These are phyloP conservation scores for Romanogobio albipinnatus DNA, from an alignment of 2,113 vertebrate genomes.

Conservation along the genomic window DNA sequence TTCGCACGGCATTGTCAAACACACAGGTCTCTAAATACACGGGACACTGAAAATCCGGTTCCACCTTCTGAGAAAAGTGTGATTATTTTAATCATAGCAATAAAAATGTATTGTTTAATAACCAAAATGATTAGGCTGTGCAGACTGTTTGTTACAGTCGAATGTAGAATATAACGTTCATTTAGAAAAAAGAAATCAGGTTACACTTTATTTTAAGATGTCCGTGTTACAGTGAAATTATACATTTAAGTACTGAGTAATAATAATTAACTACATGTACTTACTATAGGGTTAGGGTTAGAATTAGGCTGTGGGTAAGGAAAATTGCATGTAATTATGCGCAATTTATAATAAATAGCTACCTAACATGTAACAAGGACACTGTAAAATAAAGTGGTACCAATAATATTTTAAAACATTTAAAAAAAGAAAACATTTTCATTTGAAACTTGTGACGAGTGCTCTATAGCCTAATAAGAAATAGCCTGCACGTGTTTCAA, in stretches of 20 bases:
- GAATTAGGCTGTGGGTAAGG: too few relatives aligned
- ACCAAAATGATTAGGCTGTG: not conserved
- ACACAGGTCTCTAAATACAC: conserved; percentile 75
- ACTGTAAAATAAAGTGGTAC: too few relatives aligned
- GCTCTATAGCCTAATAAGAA: not conserved
- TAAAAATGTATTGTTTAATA: not conserved
- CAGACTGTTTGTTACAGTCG: not conserved
- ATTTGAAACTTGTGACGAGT: not conserved
- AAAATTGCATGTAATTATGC: too few relatives aligned
- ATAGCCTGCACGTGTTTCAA: not conserved
- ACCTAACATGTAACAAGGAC: too few relatives aligned
- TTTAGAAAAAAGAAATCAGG: not conserved
- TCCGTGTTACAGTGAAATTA: too few relatives aligned
- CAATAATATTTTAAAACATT: not conserved
- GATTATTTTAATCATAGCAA: not conserved
- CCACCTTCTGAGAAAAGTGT: not conserved
- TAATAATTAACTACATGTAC: too few relatives aligned
- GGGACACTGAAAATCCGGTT: not conserved
- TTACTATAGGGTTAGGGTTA: too few relatives aligned
- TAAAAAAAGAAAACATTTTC: not conserved
- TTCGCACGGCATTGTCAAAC: conserved; percentile 72
- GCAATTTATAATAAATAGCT: too few relatives aligned
- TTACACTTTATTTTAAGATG: too few relatives aligned
- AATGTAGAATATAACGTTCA: not conserved
- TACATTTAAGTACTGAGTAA: too few relatives aligned